phyloP scores from a whole-genome alignment of 1,140 invertebrate genomes.

The Gryon sp. region DNA sequence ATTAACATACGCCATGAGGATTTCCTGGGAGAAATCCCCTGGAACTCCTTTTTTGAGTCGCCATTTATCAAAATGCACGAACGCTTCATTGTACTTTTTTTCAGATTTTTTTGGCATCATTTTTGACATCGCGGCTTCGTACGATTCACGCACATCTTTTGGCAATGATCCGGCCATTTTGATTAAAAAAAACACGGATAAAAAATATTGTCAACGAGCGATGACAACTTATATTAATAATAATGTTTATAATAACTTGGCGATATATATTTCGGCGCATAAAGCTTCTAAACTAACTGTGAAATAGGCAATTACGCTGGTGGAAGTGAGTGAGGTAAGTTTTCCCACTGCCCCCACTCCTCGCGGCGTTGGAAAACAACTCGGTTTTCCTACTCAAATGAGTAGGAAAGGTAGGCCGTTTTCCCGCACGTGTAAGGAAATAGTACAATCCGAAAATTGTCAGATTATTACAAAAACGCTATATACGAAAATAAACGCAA shows the following conservation, averaged over 20 bases:
- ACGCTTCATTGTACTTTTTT: conserved; percentile 1
- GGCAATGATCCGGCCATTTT: background rate
- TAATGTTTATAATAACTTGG: no score
- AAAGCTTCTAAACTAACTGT: no score
- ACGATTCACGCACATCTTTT: background rate
- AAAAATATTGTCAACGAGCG: no score
- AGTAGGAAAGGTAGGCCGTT: no score
- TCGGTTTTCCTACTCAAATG: no score
- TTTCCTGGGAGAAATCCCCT: background rate
- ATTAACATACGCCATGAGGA: conserved; percentile 1
- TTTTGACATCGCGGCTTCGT: background rate
- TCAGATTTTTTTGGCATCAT: background rate
- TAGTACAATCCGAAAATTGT: conserved; percentile 19
- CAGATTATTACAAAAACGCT: conserved; percentile 27
- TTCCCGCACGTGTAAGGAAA: no score
- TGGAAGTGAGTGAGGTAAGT: background rate
- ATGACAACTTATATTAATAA: no score
- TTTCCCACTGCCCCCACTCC: conserved; percentile 20
- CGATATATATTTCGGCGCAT: no score
- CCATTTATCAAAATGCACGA: conserved; percentile 1
- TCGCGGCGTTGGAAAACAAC: no score
- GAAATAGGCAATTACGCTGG: background rate
- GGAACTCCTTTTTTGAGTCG: background rate
- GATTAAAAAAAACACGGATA: no score
- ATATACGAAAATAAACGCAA: conserved; percentile 10